Evolutionary conservation across 2,888 invertebrate species (phyloP).

Genomic region (Himalopsyche kuldschensis): DNA sequence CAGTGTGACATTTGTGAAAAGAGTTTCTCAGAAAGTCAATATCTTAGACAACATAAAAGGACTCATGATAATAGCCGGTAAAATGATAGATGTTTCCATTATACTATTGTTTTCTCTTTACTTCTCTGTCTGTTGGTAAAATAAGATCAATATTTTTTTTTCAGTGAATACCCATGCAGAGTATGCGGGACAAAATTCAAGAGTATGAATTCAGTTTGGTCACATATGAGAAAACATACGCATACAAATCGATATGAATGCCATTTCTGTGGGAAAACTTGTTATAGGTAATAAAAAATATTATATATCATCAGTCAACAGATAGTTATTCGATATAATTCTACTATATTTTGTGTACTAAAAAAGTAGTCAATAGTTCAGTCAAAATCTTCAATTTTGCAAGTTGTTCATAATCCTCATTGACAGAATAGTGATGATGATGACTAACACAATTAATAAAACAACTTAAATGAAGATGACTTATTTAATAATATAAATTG

Average conservation of each 20-base stretch:
- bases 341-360: too few species aligned
- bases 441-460: too few species aligned
- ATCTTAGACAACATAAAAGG: constrained; percentile 37
- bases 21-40: constrained; percentile 38
- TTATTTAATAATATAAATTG: too few species aligned
- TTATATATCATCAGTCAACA: too few species aligned
- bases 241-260: constrained; percentile 37
- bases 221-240: constrained; percentile 39
- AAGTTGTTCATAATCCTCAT: too few species aligned
- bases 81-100: background rate
- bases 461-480: too few species aligned
- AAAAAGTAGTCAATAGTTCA: too few species aligned
- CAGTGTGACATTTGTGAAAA: constrained; percentile 39
- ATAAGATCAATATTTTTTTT: background rate
- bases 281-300: constrained; percentile 27
- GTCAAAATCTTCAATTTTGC: too few species aligned
- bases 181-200: constrained; percentile 36
- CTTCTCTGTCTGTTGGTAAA: background rate
- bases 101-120: background rate
- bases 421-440: too few species aligned
- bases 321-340: too few species aligned
- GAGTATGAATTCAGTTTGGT: constrained; percentile 40
- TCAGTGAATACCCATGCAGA: constrained; percentile 34
- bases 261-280: constrained; percentile 37
- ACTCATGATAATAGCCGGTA: constrained; percentile 37